Percentiles rank a stretch among this genome's conserved stretches.
Evolutionary conservation across 2,888 invertebrate genomes (phyloP).

Genomic region (Cartodere bifasciata): DNA sequence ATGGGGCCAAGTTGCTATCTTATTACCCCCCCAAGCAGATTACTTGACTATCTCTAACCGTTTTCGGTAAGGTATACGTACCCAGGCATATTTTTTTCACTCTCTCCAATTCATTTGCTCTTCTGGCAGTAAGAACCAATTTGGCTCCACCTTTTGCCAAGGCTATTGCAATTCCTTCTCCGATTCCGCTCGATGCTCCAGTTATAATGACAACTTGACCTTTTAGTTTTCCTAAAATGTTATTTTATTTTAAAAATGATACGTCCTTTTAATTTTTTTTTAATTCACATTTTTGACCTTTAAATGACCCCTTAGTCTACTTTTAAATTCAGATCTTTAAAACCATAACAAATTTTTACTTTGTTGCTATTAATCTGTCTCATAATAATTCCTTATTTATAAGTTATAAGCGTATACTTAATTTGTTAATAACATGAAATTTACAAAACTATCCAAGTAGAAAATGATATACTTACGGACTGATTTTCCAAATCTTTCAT

Average conservation of each 20-base stretch:
- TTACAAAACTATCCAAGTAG: slow-evolving; percentile 3
- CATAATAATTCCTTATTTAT: background rate
- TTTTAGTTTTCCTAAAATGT: slow-evolving; percentile 21
- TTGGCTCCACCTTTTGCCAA: slow-evolving; percentile 53
- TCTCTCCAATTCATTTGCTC: slow-evolving; percentile 45
- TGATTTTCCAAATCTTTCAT: slow-evolving; percentile 47
- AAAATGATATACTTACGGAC: slow-evolving; percentile 36
- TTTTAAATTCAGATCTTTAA: slow-evolving; percentile 6
- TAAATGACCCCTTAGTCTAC: no score
- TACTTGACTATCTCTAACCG: no score
- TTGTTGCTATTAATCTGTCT: background rate
- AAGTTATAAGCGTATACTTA: slow-evolving; percentile 4
- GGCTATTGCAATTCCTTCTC: slow-evolving; percentile 56
- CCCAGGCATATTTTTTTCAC: slow-evolving; percentile 54
- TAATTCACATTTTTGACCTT: background rate
- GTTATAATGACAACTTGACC: slow-evolving; percentile 74
- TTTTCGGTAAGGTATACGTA: no score
- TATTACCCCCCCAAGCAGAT: no score
- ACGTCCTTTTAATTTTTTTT: background rate
- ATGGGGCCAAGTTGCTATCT: no score
- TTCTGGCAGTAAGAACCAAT: slow-evolving; percentile 54
- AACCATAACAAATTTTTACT: slow-evolving; percentile 4
- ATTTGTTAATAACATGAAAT: background rate
- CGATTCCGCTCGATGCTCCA: slow-evolving; percentile 76
- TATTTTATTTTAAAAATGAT: slow-evolving; percentile 7